Percentiles rank a stretch among this genome's conserved stretches.
Evolutionary conservation across 1,140 invertebrate genomes (phyloP).

Genomic region (Sogatella furcifera): DNA sequence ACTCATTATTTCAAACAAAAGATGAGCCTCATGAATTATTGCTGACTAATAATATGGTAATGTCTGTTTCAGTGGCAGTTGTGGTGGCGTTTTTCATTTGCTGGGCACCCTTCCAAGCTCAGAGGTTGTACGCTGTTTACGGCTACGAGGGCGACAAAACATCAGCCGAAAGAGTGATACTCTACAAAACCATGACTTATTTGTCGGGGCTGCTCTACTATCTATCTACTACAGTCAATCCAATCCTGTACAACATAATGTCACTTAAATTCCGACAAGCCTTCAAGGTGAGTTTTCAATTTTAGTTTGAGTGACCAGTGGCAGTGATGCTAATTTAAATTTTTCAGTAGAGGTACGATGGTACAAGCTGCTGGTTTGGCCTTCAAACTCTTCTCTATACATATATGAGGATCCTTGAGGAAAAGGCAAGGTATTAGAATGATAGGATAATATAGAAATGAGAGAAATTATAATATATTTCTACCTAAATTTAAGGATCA

Average conservation of each 20-base stretch:
- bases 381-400: too few species aligned
- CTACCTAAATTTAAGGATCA: too few species aligned
- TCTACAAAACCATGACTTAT: constrained; percentile 40
- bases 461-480: too few species aligned
- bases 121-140: constrained; percentile 68
- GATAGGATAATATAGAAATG: too few species aligned
- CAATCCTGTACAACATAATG: constrained; percentile 57
- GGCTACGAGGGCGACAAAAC: constrained; percentile 28
- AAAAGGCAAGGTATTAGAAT: too few species aligned
- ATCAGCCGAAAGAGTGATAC: constrained; percentile 28
- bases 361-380: too few species aligned
- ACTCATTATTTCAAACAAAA: neutral
- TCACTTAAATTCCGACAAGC: constrained; percentile 52
- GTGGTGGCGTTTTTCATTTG: constrained; percentile 87
- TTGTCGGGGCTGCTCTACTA: constrained; percentile 54
- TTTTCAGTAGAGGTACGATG: too few species aligned
- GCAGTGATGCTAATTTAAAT: neutral
- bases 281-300: constrained; percentile 39
- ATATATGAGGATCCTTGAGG: too few species aligned
- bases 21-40: neutral
- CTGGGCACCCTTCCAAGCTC: constrained; percentile 87
- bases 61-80: constrained; percentile 60
- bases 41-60: neutral
- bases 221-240: constrained; percentile 53
- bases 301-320: neutral